phyloP scores from a whole-genome alignment of 1,140 invertebrate species.

The Condylostylus longicornis region DNA sequence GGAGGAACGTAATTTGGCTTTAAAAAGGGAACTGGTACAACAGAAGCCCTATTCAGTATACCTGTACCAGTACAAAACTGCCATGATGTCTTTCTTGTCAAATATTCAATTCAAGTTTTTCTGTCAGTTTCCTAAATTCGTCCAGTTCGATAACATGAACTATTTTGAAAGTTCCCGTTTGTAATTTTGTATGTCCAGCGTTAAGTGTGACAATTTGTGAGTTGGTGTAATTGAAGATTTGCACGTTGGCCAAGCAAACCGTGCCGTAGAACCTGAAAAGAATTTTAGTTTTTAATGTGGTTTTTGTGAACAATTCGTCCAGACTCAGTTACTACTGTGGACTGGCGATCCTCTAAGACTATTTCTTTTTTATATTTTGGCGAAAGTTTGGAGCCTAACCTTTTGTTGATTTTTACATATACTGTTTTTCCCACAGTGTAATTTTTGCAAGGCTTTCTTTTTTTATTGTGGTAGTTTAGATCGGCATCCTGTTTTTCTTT shows the following conservation, averaged over 20 bases:
- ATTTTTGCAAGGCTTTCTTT: neutral
- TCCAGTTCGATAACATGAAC: slow-evolving; percentile 1
- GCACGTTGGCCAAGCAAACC: too few relatives aligned
- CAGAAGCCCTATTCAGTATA: too few relatives aligned
- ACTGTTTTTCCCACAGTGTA: slow-evolving; percentile 3
- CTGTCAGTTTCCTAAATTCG: too few relatives aligned
- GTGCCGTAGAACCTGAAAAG: slow-evolving; percentile 3
- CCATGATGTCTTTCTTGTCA: too few relatives aligned
- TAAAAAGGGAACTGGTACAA: too few relatives aligned
- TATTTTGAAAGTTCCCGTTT: slow-evolving; percentile 3
- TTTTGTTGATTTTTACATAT: slow-evolving; percentile 7
- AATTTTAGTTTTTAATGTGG: slow-evolving; percentile 6
- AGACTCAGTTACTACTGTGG: neutral
- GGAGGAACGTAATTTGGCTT: too few relatives aligned
- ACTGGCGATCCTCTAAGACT: neutral
- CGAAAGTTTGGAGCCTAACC: slow-evolving; percentile 3
- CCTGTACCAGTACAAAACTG: too few relatives aligned
- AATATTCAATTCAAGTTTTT: too few relatives aligned
- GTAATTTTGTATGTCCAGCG: slow-evolving; percentile 2
- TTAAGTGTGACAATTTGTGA: neutral
- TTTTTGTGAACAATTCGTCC: slow-evolving; percentile 6
- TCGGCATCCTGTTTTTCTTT: slow-evolving; percentile 5
- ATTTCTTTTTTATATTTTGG: slow-evolving; percentile 7
- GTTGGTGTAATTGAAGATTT: slow-evolving; percentile 5
- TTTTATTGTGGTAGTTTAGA: slow-evolving; percentile 5